A percentile compares a stretch with the other conserved stretches of the same genome.
These are phyloP conservation scores for Chrysemys picta DNA, from an alignment of 2,113 vertebrate species.

Conservation along the genomic window DNA sequence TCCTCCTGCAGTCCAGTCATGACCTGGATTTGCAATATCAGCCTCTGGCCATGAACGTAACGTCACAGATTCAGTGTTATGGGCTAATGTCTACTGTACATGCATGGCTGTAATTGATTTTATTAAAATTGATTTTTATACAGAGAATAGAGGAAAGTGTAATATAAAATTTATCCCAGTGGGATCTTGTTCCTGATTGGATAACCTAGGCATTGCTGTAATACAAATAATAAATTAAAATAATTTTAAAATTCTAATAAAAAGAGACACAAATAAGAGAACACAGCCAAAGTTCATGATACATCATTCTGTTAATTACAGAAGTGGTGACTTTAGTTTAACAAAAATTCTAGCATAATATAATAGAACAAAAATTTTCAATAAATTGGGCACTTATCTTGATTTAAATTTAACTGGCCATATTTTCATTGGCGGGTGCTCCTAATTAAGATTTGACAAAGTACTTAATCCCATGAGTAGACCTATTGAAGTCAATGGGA, in stretches of 20 bases:
- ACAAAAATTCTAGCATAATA: background rate
- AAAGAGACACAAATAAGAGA: background rate
- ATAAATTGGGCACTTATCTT: background rate
- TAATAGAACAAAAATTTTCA: background rate
- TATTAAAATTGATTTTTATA: background rate
- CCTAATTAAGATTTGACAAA: slow-evolving; percentile 38
- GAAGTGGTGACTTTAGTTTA: background rate
- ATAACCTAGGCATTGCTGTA: background rate
- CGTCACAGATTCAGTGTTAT: background rate
- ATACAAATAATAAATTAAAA: background rate
- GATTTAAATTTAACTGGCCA: background rate
- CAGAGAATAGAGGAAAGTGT: background rate
- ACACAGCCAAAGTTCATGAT: background rate
- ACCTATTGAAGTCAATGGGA: slow-evolving; percentile 52
- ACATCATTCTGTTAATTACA: background rate
- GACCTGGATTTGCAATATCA: accelerated
- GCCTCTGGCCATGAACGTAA: background rate
- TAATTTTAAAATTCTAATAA: accelerated
- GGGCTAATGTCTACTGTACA: background rate
- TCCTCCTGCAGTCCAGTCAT: background rate
- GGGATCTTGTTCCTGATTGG: background rate
- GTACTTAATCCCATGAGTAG: slow-evolving; percentile 22
- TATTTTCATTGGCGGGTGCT: slow-evolving; percentile 9
- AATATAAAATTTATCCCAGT: background rate
- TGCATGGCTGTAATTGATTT: background rate